phyloP scores from a whole-genome alignment of 2,113 vertebrate genomes.

The Symphodus melops region DNA sequence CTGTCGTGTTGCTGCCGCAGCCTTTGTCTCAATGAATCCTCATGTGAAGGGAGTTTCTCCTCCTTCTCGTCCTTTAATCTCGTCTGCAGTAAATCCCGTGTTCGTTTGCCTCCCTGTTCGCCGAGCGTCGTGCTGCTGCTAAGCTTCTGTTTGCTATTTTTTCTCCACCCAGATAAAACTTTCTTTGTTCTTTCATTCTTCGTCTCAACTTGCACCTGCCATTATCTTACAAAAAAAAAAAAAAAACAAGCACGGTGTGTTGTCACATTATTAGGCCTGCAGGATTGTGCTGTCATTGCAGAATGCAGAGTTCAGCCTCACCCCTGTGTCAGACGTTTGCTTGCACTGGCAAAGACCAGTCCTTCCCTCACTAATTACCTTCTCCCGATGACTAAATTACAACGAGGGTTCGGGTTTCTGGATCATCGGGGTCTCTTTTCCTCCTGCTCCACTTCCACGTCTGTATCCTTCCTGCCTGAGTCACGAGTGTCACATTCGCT shows the following conservation, averaged over 20 bases:
- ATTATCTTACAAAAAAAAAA: slow-evolving; percentile 46
- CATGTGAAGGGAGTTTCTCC: slow-evolving; percentile 28
- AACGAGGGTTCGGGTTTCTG: slow-evolving; percentile 67
- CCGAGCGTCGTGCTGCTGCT: background rate
- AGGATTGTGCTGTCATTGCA: slow-evolving; percentile 41
- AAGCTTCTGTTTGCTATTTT: slow-evolving; percentile 16
- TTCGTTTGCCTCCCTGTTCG: background rate
- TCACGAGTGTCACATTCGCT: slow-evolving; percentile 63
- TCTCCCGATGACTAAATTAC: slow-evolving; percentile 74
- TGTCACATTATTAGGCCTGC: slow-evolving; percentile 49
- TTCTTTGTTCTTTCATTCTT: slow-evolving; percentile 16
- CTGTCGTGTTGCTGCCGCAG: slow-evolving; percentile 8
- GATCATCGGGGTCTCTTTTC: slow-evolving; percentile 50
- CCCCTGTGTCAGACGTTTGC: slow-evolving; percentile 54
- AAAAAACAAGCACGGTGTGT: slow-evolving; percentile 29
- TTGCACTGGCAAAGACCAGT: slow-evolving; percentile 68
- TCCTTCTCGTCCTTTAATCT: slow-evolving; percentile 31
- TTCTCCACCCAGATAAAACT: background rate
- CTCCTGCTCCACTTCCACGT: slow-evolving; percentile 49
- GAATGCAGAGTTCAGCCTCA: slow-evolving; percentile 23
- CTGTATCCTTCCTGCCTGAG: slow-evolving; percentile 61
- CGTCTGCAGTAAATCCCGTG: slow-evolving; percentile 32
- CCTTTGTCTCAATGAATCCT: slow-evolving; percentile 41
- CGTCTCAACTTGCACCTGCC: slow-evolving; percentile 51
- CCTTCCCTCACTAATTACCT: slow-evolving; percentile 62